Percentiles rank a stretch among this genome's conserved stretches.
phyloP scores from a whole-genome alignment of 2,797 vertebrate genomes.

The Leptatherina wallacei region DNA sequence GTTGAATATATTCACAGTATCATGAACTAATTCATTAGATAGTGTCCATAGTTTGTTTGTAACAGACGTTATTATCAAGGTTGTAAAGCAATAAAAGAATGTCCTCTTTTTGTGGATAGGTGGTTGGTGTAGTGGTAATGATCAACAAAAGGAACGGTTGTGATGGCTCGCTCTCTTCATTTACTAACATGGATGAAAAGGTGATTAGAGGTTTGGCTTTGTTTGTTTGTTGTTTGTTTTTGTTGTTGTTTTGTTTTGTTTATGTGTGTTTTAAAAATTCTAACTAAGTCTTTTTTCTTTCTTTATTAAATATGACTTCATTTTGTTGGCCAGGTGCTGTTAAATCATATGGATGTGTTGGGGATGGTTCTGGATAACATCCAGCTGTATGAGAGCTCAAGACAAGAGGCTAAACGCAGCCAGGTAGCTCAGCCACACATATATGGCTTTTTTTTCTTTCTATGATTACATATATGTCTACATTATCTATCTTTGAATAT shows the following conservation, averaged over 20 bases:
- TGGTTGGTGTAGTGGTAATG: conserved; percentile 88
- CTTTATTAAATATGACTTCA: background rate
- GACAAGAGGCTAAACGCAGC: conserved; percentile 89
- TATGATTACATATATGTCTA: background rate
- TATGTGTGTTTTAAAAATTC: background rate
- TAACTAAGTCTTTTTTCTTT: background rate
- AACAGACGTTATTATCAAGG: background rate
- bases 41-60: background rate
- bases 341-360: conserved; percentile 87
- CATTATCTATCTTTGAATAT: background rate
- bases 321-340: conserved; percentile 81
- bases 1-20: background rate
- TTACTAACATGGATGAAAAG: conserved; percentile 90
- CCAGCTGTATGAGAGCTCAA: conserved; percentile 89
- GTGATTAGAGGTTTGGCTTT: conserved; percentile 67
- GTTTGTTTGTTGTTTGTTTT: background rate
- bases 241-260: background rate
- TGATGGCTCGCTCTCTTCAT: conserved; percentile 75
- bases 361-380: conserved; percentile 90
- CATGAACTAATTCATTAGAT: background rate
- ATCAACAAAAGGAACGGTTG: conserved; percentile 87
- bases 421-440: conserved; percentile 76
- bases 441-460: background rate
- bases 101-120: conserved; percentile 68
- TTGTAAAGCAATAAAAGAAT: background rate